Conservation (phyloP, 1,140 invertebrate species). For the Nasonia vitripennis region DNA sequence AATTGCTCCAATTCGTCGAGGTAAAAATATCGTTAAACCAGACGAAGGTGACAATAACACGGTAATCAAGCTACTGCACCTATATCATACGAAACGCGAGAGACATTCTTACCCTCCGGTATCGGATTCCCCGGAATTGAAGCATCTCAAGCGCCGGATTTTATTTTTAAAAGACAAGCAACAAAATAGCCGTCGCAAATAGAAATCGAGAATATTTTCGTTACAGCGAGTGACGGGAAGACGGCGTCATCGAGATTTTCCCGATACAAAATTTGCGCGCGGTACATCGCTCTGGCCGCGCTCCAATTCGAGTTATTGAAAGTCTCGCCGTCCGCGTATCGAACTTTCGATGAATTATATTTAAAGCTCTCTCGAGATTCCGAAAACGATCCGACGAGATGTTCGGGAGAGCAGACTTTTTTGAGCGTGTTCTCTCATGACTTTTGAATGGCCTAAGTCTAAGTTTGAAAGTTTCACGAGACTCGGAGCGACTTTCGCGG, state of each 20-base stretch:
- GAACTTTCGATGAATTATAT: constrained; percentile 69
- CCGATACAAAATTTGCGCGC: constrained; percentile 66
- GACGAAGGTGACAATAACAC: no score
- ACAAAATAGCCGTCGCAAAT: background rate
- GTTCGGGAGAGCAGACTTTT: no score
- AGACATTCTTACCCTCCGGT: no score
- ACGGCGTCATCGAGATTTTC: constrained; percentile 60
- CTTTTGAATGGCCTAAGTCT: no score
- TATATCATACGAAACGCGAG: no score
- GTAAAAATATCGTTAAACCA: no score
- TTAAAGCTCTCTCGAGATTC: constrained; percentile 51
- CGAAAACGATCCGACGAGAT: background rate
- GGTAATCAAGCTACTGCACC: no score
- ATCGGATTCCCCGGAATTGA: no score
- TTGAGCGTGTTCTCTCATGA: no score
- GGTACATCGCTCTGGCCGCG: constrained; percentile 65
- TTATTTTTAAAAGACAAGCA: background rate
- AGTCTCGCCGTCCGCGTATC: constrained; percentile 58
- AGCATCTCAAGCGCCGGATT: background rate
- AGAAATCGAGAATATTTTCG: constrained; percentile 51
- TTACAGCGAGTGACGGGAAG: constrained; percentile 54
- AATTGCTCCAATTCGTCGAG: no score
- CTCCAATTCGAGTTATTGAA: constrained; percentile 64
- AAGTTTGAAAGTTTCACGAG: no score
- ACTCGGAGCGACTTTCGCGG: no score